phyloP scores from a whole-genome alignment of 2,113 vertebrate genomes.

The Rhea pennata region DNA sequence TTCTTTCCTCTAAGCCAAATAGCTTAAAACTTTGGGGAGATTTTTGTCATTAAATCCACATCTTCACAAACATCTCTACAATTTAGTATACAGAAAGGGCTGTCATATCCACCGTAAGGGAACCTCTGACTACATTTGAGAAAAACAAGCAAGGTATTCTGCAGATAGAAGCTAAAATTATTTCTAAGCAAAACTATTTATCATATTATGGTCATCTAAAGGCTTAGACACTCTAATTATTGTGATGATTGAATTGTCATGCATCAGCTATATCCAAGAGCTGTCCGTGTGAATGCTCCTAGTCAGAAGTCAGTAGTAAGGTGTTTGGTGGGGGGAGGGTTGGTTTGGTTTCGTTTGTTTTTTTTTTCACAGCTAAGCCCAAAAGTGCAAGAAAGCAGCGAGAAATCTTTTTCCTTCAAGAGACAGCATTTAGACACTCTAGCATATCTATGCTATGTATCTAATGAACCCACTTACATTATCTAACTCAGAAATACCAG shows the following conservation, averaged over 20 bases:
- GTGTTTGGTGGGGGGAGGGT: too few relatives aligned
- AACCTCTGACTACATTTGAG: neutral
- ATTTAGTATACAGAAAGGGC: neutral
- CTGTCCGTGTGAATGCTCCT: neutral
- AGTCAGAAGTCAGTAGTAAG: neutral
- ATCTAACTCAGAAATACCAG: neutral
- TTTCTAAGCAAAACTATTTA: neutral
- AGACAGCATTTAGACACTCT: neutral
- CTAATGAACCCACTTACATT: neutral
- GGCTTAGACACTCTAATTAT: neutral
- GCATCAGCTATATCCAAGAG: neutral
- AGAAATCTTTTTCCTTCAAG: neutral
- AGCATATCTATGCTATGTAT: neutral
- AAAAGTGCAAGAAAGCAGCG: neutral
- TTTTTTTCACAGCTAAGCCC: neutral
- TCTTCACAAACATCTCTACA: neutral
- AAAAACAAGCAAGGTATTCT: neutral
- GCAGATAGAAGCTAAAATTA: neutral
- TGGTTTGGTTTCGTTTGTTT: neutral
- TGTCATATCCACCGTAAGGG: neutral
- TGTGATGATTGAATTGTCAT: neutral
- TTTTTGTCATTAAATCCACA: neutral
- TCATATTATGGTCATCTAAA: neutral
- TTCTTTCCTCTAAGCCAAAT: neutral
- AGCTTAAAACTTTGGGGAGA: neutral